Percentiles rank a stretch among this genome's conserved stretches.
phyloP scores from a whole-genome alignment of 2,888 invertebrate species.

The Drosophila birchii region DNA sequence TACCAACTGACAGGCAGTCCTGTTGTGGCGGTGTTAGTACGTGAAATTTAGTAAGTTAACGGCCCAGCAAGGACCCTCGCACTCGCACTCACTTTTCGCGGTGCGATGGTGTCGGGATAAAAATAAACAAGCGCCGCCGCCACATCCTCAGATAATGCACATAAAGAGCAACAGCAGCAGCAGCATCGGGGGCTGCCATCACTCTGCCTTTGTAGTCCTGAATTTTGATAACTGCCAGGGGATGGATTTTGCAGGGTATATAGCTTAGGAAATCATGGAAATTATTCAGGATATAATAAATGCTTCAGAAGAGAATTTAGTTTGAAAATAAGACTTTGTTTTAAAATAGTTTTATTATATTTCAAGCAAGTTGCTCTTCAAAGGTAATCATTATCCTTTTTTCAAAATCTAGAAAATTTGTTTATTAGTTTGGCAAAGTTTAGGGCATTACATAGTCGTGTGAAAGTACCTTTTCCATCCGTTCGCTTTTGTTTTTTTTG shows the following conservation, averaged over 20 bases:
- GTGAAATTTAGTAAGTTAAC: conserved; percentile 53
- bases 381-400: not conserved
- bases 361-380: too few species aligned
- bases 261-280: not conserved
- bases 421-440: too few species aligned
- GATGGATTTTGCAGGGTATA: not conserved
- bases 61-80: conserved; percentile 46
- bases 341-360: too few species aligned
- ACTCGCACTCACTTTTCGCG: conserved; percentile 46
- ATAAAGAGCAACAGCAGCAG: conserved; percentile 42
- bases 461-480: not conserved
- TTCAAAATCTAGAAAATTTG: too few species aligned
- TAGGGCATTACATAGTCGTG: not conserved
- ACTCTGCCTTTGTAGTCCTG: conserved; percentile 5
- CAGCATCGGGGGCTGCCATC: not conserved
- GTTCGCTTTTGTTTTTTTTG: not conserved
- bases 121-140: conserved; percentile 44
- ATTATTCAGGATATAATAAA: not conserved
- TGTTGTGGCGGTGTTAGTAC: conserved; percentile 27
- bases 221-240: conserved; percentile 1
- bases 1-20: conserved; percentile 47
- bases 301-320: not conserved
- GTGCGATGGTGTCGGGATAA: conserved; percentile 42
- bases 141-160: conserved; percentile 40
- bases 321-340: not conserved